Conservation (phyloP, 2,113 vertebrate species). For the Heloderma charlesbogerti region DNA sequence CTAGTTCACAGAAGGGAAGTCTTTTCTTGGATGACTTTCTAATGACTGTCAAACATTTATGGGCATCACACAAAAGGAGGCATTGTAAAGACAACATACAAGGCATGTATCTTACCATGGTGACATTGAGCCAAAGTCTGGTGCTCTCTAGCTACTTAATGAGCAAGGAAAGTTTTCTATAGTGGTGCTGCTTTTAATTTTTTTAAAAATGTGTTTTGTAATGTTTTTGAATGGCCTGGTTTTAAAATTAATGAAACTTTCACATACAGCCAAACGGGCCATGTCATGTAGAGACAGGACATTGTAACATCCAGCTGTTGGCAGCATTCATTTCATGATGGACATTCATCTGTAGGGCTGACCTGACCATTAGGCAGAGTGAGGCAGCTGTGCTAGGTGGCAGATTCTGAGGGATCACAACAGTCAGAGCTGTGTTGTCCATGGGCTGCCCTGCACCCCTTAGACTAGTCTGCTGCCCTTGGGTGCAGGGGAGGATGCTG, state of each 20-base stretch:
- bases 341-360: background rate
- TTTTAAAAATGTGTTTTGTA: background rate
- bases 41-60: slow-evolving; percentile 10
- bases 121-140: background rate
- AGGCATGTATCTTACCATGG: background rate
- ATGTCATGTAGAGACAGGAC: background rate
- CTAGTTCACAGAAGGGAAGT: background rate
- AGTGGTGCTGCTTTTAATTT: background rate
- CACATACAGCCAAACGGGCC: background rate
- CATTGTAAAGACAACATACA: slow-evolving; percentile 1
- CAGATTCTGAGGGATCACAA: too few species aligned
- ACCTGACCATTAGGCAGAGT: too few species aligned
- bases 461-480: too few species aligned
- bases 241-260: background rate
- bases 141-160: background rate
- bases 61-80: slow-evolving; percentile 9
- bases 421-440: too few species aligned
- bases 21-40: slow-evolving; percentile 18
- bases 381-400: too few species aligned
- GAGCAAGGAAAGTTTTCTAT: background rate
- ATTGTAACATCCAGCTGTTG: too few species aligned
- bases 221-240: background rate
- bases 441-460: too few species aligned
- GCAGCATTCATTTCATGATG: background rate
- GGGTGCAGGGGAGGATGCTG: too few species aligned